Conservation (phyloP, 2,797 vertebrate genomes). For the Pristis pectinata region DNA sequence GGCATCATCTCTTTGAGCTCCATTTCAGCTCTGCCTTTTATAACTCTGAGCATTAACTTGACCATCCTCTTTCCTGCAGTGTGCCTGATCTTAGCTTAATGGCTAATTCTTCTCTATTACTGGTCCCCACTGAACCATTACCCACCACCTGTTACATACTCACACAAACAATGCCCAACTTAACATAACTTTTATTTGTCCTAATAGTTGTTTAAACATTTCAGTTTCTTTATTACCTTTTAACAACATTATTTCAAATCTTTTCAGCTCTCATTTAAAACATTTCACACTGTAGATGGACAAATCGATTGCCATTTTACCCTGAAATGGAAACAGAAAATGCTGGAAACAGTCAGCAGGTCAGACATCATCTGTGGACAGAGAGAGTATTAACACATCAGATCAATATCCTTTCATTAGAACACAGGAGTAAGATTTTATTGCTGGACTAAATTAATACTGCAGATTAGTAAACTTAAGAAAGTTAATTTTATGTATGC, state of each 20-base stretch:
- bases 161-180: too few species aligned
- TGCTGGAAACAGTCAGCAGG: too few species aligned
- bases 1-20: background rate
- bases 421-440: too few species aligned
- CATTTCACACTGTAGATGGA: background rate
- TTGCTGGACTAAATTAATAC: too few species aligned
- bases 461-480: too few species aligned
- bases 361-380: too few species aligned
- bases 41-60: background rate
- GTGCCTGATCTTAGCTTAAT: background rate
- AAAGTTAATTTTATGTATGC: too few species aligned
- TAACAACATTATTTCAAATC: background rate
- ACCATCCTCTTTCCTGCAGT: background rate
- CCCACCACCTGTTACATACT: too few species aligned
- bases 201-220: background rate
- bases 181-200: background rate
- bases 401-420: too few species aligned
- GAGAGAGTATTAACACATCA: too few species aligned
- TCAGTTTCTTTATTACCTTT: background rate
- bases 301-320: background rate
- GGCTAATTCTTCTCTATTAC: background rate
- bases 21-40: background rate
- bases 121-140: too few species aligned
- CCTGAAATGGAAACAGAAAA: too few species aligned
- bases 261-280: background rate